Evolutionary conservation across 2,797 vertebrate species (phyloP).

Genomic region (Valencia hispanica): DNA sequence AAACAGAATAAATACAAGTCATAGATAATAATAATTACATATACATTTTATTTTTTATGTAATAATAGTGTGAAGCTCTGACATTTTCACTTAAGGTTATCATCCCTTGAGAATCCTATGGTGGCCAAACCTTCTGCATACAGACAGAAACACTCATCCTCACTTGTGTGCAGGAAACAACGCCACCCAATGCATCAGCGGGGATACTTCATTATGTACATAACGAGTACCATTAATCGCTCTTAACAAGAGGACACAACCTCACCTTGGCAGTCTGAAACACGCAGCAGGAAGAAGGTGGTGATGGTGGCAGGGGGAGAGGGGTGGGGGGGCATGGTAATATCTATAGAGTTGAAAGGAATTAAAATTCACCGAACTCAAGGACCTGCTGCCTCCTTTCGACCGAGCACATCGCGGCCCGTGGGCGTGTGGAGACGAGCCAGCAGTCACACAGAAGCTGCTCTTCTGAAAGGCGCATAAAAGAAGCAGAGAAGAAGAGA

Average conservation of each 20-base stretch:
- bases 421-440: constrained; percentile 56
- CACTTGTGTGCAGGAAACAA: constrained; percentile 51
- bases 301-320: constrained; percentile 22
- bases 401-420: constrained; percentile 56
- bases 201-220: constrained; percentile 85
- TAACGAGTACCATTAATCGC: constrained; percentile 85
- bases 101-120: too few relatives aligned
- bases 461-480: constrained; percentile 53
- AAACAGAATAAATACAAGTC: too few relatives aligned
- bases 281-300: constrained; percentile 66
- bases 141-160: neutral
- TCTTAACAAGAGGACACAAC: constrained; percentile 86
- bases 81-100: too few relatives aligned
- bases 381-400: constrained; percentile 74
- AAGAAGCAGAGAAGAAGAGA: constrained; percentile 25
- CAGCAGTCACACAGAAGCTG: constrained; percentile 58
- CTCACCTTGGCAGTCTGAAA: constrained; percentile 82
- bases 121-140: neutral
- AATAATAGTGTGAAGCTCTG: neutral
- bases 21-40: neutral
- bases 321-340: constrained; percentile 49
- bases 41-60: neutral
- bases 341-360: constrained; percentile 69
- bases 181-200: constrained; percentile 77
- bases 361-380: constrained; percentile 79